Conservation (phyloP, 1,140 invertebrate species). For the Wiebesia pumilae region DNA sequence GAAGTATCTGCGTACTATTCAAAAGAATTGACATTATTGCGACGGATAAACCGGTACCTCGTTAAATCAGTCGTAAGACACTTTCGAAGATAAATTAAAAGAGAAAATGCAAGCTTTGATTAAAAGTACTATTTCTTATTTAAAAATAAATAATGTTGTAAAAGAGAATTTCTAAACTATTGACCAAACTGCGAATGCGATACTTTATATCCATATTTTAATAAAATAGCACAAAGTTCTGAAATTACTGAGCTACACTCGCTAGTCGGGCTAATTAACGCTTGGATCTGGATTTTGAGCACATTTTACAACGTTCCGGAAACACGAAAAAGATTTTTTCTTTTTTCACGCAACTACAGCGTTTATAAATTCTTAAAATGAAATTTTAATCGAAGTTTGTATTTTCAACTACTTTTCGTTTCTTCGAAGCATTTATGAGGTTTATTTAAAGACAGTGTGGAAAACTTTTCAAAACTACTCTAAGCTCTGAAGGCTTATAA, state of each 20-base stretch:
- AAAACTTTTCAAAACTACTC: too few species aligned
- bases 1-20: background rate
- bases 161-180: too few species aligned
- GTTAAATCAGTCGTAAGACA: background rate
- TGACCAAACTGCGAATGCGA: too few species aligned
- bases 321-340: background rate
- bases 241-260: background rate
- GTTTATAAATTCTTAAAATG: background rate
- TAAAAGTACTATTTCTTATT: background rate
- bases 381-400: too few species aligned
- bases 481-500: too few species aligned
- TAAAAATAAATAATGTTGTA: too few species aligned
- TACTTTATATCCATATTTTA: too few species aligned
- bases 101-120: background rate
- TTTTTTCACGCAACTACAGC: background rate
- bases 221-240: too few species aligned
- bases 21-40: background rate
- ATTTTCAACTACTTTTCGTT: too few species aligned
- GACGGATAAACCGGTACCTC: background rate
- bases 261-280: too few species aligned
- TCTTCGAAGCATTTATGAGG: too few species aligned
- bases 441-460: too few species aligned
- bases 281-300: background rate
- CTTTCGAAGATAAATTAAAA: background rate
- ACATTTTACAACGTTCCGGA: background rate